These are phyloP conservation scores for Caenorhabditis sp. DNA, from an alignment of 2,888 invertebrate genomes.

Conservation along the genomic window DNA sequence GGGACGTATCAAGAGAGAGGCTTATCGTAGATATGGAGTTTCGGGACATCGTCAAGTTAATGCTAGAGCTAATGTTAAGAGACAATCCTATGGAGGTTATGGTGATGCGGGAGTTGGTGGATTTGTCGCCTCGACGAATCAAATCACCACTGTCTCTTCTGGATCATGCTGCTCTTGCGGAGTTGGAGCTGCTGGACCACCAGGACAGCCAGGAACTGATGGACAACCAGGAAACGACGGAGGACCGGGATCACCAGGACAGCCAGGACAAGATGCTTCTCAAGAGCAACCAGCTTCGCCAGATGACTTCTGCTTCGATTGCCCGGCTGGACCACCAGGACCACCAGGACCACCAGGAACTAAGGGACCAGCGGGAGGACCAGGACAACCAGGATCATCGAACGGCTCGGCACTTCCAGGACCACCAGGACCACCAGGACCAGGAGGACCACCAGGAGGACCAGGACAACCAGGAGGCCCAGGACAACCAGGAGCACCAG, in stretches of 20 bases:
- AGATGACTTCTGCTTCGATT: slow-evolving; percentile 54
- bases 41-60: slow-evolving; percentile 17
- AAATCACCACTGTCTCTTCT: slow-evolving; percentile 8
- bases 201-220: slow-evolving; percentile 50
- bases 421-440: slow-evolving; percentile 45
- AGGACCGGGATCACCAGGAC: slow-evolving; percentile 49
- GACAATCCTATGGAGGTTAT: slow-evolving; percentile 39
- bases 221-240: slow-evolving; percentile 55
- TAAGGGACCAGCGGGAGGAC: slow-evolving; percentile 43
- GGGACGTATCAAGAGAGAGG: slow-evolving; percentile 43
- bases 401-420: slow-evolving; percentile 58
- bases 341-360: slow-evolving; percentile 49
- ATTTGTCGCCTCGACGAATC: slow-evolving; percentile 21
- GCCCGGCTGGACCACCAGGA: slow-evolving; percentile 52
- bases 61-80: slow-evolving; percentile 13
- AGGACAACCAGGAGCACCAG: slow-evolving; percentile 47
- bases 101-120: slow-evolving; percentile 34
- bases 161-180: slow-evolving; percentile 48
- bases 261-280: slow-evolving; percentile 47
- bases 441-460: slow-evolving; percentile 39
- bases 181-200: slow-evolving; percentile 49
- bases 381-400: slow-evolving; percentile 46
- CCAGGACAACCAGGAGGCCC: slow-evolving; percentile 42
- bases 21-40: slow-evolving; percentile 24
- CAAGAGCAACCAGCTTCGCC: slow-evolving; percentile 32